Base-by-base conservation (phyloP, 2,888 invertebrate species). In the Chrysolina oricalcia region DNA sequence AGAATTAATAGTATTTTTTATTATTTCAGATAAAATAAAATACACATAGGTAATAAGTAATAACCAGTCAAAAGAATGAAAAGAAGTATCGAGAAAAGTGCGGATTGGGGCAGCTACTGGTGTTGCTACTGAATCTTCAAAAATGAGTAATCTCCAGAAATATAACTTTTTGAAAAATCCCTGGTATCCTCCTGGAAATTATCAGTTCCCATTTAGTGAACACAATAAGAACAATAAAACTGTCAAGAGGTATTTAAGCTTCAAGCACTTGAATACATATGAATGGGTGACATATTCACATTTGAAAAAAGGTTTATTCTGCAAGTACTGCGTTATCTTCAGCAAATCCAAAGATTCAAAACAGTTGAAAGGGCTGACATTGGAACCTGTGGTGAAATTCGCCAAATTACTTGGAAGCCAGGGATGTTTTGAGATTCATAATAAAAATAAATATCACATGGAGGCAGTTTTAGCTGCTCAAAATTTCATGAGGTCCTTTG, bases 221-320 rank as follows among this genome's bases (percentile, higher is more conserved):
- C 27, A 27, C 65, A 65, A 65, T 41, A 41, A 65, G 19, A 41
- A 65, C 41, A 65, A 65, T 65, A 65, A 65, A 65, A 65, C 41
- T 41, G 65, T 40, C 65, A 65, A 65, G 40, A 65, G 41, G 41
- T 65, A 65, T 65, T 41, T 65, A 27, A 65, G 65, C 41, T 65
- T 41, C 65, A 65, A 65, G 65, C 65, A 65, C 65, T 65, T 65
- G 65, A 65, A 65, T 65, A 65, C 65, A 65, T 65, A 65, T 35
- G 65, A 65, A 65, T 65, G 65, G 65, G 41, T 35, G 35, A 65
- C 65, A 65, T 65, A 65, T 65, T 65, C 65, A 41, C 41, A 53
- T 53, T 53, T 53, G 17, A 21, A 17, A 53, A 53, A 21, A 19
- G 21, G 27, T 27, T 27, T 27, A 27, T 27, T 27, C 27, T 27